A percentile compares a stretch with the other conserved stretches of the same genome.
These are phyloP conservation scores for Psammodynastes pulverulentus DNA, from an alignment of 2,113 vertebrate species.

Conservation along the genomic window DNA sequence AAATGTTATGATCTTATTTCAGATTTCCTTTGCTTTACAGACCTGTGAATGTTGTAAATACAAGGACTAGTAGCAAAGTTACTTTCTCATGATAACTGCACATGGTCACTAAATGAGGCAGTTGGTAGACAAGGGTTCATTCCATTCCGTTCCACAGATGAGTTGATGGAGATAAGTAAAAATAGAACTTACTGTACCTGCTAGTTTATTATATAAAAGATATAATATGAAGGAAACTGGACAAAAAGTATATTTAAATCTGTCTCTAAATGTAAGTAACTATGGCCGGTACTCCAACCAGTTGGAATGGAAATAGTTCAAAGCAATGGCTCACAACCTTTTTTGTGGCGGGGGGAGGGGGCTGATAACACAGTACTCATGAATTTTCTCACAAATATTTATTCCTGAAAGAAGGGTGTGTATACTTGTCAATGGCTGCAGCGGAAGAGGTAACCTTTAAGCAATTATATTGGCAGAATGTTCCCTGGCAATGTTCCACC, in stretches of 20 bases:
- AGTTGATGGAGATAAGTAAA: neutral
- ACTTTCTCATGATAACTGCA: neutral
- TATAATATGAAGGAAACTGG: neutral
- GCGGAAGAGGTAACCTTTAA: neutral
- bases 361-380: neutral
- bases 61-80: neutral
- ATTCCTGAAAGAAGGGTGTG: neutral
- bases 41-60: neutral
- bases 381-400: neutral
- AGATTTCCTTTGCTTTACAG: neutral
- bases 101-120: neutral
- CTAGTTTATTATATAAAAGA: neutral
- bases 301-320: neutral
- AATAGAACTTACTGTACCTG: neutral
- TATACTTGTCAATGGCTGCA: neutral
- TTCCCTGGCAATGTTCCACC: neutral
- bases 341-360: neutral
- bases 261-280: neutral
- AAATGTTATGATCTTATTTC: neutral
- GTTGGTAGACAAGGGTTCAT: neutral
- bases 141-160: neutral
- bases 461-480: neutral
- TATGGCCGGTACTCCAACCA: neutral
- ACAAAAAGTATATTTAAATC: neutral
- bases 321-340: neutral